A percentile compares a stretch with the other conserved stretches of the same genome.
Evolutionary conservation across 1,140 invertebrate species (phyloP).

Genomic region (Hestina assimilis): DNA sequence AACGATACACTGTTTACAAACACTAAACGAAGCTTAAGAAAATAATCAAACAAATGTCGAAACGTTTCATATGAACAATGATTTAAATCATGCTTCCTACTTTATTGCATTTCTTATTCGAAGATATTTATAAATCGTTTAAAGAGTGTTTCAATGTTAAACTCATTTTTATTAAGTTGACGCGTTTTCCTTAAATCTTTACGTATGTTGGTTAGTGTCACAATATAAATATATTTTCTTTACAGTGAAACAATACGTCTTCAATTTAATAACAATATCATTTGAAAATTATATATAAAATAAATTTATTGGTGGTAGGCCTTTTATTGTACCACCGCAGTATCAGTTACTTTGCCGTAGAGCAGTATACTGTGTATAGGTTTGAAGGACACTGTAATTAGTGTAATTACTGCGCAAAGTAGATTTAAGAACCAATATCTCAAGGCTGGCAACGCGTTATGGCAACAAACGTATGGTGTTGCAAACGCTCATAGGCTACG

Average conservation of each 20-base stretch:
- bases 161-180: not conserved
- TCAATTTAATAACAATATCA: too few species aligned
- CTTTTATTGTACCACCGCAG: too few species aligned
- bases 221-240: not conserved
- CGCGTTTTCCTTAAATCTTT: not conserved
- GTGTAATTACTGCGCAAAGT: too few species aligned
- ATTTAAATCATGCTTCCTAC: not conserved
- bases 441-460: too few species aligned
- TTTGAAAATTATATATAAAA: too few species aligned
- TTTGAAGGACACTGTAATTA: too few species aligned
- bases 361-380: too few species aligned
- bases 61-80: slow-evolving; percentile 14
- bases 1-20: slow-evolving; percentile 32
- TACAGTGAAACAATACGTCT: not conserved
- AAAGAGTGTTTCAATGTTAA: not conserved
- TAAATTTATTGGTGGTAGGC: too few species aligned
- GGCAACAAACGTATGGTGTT: too few species aligned
- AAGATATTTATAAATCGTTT: not conserved
- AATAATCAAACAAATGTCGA: slow-evolving; percentile 18
- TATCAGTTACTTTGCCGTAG: too few species aligned
- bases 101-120: not conserved
- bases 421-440: too few species aligned
- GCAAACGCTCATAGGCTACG: too few species aligned
- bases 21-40: slow-evolving; percentile 19
- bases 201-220: not conserved